Evolutionary conservation across 2,113 vertebrate genomes (phyloP).

Genomic region (Oreochromis spilurus): DNA sequence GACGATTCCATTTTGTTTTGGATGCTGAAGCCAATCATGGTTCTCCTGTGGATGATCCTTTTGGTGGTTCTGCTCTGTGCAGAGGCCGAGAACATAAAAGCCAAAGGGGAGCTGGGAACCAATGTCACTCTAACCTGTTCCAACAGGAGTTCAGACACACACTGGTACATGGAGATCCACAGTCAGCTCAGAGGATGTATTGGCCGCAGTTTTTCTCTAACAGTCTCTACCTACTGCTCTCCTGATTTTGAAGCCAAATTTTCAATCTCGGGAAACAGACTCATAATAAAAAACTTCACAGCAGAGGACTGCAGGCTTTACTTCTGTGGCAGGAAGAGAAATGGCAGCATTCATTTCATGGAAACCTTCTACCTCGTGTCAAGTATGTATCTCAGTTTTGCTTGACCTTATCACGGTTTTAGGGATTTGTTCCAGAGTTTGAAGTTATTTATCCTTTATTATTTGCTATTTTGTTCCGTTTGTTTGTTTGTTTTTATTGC

Average conservation of each 20-base stretch:
- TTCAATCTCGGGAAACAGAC: neutral
- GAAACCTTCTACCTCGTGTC: neutral
- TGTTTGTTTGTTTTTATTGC: neutral
- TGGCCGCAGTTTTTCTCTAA: neutral
- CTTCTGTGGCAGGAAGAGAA: neutral
- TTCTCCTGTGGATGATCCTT: neutral
- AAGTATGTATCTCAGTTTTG: neutral
- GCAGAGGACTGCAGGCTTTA: neutral
- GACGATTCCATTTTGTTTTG: neutral
- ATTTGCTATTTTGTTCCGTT: neutral
- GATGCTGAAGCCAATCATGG: neutral
- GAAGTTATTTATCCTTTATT: neutral
- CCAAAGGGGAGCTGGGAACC: neutral
- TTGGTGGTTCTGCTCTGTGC: neutral
- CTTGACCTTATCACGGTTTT: neutral
- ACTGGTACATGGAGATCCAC: neutral
- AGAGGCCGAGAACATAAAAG: neutral
- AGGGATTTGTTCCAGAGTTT: neutral
- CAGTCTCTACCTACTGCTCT: fast-evolving
- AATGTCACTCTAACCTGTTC: neutral
- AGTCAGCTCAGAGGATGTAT: neutral
- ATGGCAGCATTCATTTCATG: fast-evolving
- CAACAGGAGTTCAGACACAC: fast-evolving
- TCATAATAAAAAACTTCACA: neutral
- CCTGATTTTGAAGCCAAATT: neutral